Conservation (phyloP, 1,140 invertebrate genomes). For the Antheraea pernyi region DNA sequence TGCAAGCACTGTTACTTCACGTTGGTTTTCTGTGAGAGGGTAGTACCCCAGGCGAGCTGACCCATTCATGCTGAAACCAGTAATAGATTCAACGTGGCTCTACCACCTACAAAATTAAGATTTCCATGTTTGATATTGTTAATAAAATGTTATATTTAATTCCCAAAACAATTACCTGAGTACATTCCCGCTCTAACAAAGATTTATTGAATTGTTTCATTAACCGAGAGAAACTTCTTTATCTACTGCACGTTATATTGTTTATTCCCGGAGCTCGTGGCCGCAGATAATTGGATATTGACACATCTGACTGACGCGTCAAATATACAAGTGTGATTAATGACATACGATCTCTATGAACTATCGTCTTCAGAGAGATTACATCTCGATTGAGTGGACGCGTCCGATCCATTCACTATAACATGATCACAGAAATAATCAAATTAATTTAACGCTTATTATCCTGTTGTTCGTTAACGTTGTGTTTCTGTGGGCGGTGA, state of each 20-base stretch:
- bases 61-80: too few species aligned
- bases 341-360: neutral
- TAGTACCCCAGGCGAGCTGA: too few species aligned
- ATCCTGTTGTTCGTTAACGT: neutral
- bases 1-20: too few species aligned
- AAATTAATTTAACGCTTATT: conserved; percentile 4
- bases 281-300: conserved; percentile 10
- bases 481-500: neutral
- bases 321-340: conserved; percentile 11
- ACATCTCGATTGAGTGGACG: neutral
- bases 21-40: too few species aligned
- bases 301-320: neutral
- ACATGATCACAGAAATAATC: neutral
- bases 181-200: neutral
- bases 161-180: neutral
- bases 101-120: too few species aligned
- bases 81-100: too few species aligned
- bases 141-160: too few species aligned
- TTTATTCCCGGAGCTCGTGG: conserved; percentile 2
- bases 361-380: neutral
- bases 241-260: conserved; percentile 7
- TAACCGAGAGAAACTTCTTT: conserved; percentile 10
- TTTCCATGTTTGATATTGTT: too few species aligned
- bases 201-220: conserved; percentile 21
- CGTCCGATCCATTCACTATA: neutral